These are phyloP conservation scores for Tinea trinotella DNA, from an alignment of 2,888 invertebrate species.

Conservation along the genomic window DNA sequence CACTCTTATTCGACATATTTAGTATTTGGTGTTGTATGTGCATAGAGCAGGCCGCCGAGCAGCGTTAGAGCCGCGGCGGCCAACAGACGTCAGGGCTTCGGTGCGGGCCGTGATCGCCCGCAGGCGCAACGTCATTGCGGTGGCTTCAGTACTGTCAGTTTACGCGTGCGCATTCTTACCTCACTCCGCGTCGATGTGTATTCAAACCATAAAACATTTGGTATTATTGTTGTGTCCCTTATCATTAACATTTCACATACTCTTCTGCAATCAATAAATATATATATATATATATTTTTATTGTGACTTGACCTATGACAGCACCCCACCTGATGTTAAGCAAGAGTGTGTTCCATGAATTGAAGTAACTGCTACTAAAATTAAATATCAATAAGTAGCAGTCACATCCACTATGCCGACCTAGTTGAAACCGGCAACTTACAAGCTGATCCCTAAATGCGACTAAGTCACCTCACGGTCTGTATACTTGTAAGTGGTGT, in stretches of 20 bases:
- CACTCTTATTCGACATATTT: too few species aligned
- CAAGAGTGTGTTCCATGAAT: too few species aligned
- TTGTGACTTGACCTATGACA: too few species aligned
- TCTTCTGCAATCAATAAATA: constrained; percentile 85
- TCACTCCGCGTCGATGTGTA: constrained; percentile 91
- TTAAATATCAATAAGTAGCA: too few species aligned
- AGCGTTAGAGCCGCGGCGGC: constrained; percentile 51
- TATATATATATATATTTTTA: too few species aligned
- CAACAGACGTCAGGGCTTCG: constrained; percentile 29
- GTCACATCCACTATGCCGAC: too few species aligned
- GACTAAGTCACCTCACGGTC: too few species aligned
- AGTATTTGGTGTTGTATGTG: background rate
- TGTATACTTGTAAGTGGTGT: too few species aligned
- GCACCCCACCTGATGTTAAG: too few species aligned
- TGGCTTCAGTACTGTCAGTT: constrained; percentile 83
- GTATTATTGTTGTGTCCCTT: constrained; percentile 91
- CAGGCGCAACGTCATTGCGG: constrained; percentile 83
- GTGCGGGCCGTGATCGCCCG: constrained; percentile 26
- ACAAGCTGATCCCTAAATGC: too few species aligned
- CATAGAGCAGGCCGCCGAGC: constrained; percentile 41
- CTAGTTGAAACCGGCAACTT: too few species aligned
- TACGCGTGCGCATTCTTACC: constrained; percentile 83
- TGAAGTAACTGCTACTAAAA: too few species aligned
- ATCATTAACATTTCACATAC: constrained; percentile 88
- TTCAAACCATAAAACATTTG: constrained; percentile 94